Percentiles rank a stretch among this genome's conserved stretches.
Evolutionary conservation across 2,797 vertebrate genomes (phyloP).

Genomic region (Eupleurogrammus muticus): DNA sequence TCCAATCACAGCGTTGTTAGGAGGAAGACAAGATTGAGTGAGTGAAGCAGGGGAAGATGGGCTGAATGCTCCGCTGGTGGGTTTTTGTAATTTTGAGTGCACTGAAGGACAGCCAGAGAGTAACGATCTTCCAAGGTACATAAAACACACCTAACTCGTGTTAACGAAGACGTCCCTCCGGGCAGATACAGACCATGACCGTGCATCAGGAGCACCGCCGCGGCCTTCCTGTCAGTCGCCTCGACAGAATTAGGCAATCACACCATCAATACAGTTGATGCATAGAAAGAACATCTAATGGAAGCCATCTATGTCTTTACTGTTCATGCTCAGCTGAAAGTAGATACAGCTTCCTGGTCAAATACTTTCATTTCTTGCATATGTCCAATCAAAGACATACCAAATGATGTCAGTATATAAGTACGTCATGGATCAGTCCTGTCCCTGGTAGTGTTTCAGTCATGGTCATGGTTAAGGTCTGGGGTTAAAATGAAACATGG

Average conservation of each 20-base stretch:
- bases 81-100: constrained; percentile 47
- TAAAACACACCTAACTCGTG: constrained; percentile 47
- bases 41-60: constrained; percentile 9
- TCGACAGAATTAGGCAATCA: constrained; percentile 51
- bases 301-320: constrained; percentile 49
- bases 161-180: constrained; percentile 34
- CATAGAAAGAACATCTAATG: constrained; percentile 29
- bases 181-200: constrained; percentile 14
- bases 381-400: neutral
- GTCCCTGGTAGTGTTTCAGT: too few relatives aligned
- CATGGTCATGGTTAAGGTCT: too few relatives aligned
- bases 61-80: constrained; percentile 32
- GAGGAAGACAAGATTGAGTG: constrained; percentile 57
- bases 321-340: constrained; percentile 64
- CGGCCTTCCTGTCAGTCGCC: constrained; percentile 20
- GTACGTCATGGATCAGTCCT: too few relatives aligned
- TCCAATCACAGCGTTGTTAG: constrained; percentile 66
- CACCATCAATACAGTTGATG: constrained; percentile 59
- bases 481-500: too few relatives aligned
- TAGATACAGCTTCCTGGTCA: constrained; percentile 43
- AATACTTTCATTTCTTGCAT: constrained; percentile 40
- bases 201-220: constrained; percentile 37
- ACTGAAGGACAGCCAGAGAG: constrained; percentile 60
- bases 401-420: too few relatives aligned
- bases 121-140: constrained; percentile 30